These are phyloP conservation scores for Xanthia icteritia DNA, from an alignment of 2,888 invertebrate species.

Conservation along the genomic window DNA sequence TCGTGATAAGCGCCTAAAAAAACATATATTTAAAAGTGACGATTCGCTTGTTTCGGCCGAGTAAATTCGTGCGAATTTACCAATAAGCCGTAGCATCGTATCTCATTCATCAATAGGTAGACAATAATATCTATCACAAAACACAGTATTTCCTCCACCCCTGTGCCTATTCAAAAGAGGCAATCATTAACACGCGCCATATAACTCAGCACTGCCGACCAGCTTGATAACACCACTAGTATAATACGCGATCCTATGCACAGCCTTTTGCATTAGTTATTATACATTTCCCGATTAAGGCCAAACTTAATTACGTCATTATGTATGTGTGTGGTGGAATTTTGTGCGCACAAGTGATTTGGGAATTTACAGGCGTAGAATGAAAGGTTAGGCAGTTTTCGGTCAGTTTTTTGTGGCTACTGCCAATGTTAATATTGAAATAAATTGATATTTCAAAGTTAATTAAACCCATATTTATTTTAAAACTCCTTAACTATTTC, in stretches of 20 bases:
- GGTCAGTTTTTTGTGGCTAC: not conserved
- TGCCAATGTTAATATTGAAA: not conserved
- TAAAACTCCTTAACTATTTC: not conserved
- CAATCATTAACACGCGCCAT: slow-evolving; percentile 31
- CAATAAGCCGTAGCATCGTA: too few relatives aligned
- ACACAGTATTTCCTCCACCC: not conserved
- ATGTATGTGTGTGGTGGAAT: slow-evolving; percentile 7
- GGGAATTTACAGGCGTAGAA: not conserved
- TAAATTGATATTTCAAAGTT: not conserved
- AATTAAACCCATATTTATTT: not conserved
- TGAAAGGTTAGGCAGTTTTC: not conserved
- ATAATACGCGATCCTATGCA: slow-evolving; percentile 33
- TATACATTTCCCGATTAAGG: slow-evolving; percentile 63
- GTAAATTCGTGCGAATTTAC: too few relatives aligned
- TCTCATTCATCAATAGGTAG: not conserved
- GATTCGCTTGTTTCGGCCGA: too few relatives aligned
- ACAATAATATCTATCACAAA: not conserved
- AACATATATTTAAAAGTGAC: too few relatives aligned
- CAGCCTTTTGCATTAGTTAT: slow-evolving; percentile 59
- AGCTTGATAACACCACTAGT: slow-evolving; percentile 17
- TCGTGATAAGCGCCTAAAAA: too few relatives aligned
- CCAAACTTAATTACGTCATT: slow-evolving; percentile 63
- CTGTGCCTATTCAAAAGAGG: slow-evolving; percentile 21
- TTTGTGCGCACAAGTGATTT: slow-evolving; percentile 25
- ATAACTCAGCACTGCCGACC: slow-evolving; percentile 14